Base-by-base conservation (phyloP, 2,888 invertebrate species). In the Hypselothyrea guttata region DNA sequence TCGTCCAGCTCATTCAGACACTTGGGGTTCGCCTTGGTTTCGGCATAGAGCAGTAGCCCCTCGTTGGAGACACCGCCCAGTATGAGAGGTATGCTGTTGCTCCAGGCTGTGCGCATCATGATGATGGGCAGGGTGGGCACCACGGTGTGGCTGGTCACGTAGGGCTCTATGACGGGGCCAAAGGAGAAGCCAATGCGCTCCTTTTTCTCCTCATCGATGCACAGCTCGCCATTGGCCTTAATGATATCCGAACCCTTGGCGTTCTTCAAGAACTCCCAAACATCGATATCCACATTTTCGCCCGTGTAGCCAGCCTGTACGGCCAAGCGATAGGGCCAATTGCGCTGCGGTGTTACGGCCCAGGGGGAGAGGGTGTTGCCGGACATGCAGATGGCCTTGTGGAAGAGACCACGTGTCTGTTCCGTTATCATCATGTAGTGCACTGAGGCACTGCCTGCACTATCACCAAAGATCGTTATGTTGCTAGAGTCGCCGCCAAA, bases 401-500 rank as follows among this genome's bases (percentile, higher is more conserved):
- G 89, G 46, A 90, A 90, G 2, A 89, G 84, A 3, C 86, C 88
- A 69, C 89, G 89, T 0, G 91, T 89, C 84, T 91, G 89, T 31
- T 91, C 91, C 0, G 92, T 91, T 28, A 92, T 83, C 83, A 91
- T 88, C 78, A 91, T 88, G 51, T 89, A 90, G 69, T 92, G 91
- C 5, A 90, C 90, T 0, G 91, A 89, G 22, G 90, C 91, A 18
- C 89, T 91, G 30, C 92, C 92, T 22, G 91, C 91, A 75, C 92
- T 92, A 64, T 91, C 91, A 4, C 92, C 92, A 62, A 91, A 91
- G 35, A 92, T 75, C 1, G 91, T 92, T 0, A 90, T 91, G 71
- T 92, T 92, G 35, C 89, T 86, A 2, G 90, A 87, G 71, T 92
- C 91, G 8, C 92, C 92, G 52, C 91, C 90, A 70, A 92, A 92